Base-by-base conservation (phyloP, 1,140 invertebrate genomes). In the Muscidifurax raptorellus region DNA sequence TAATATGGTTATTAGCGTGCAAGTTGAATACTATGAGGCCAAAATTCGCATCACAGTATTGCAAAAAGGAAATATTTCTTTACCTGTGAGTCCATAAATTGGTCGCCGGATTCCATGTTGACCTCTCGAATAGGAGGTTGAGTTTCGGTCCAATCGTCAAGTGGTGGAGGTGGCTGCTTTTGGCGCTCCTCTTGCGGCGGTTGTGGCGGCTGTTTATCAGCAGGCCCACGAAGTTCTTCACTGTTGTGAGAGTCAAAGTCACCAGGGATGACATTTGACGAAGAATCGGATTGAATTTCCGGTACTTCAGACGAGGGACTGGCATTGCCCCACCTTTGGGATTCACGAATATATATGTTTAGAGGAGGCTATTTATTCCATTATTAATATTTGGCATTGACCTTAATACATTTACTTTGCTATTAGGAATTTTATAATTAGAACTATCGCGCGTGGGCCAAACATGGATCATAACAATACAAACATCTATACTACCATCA, bases 321-420 rank as follows among this genome's bases (percentile, higher is more conserved):
- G 2, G 87, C 90, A 52, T 92, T 93, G n/a, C 92, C 90, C 93
- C 93, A 93, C 69, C 93, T 89, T 59, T 1, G 4, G 10, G 28
- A 36, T 27, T 72, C 0, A 52, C n/a, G n/a, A 80, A 81, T 13
- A 12, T n/a, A 59, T 22, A 59, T n/a, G 18, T 59, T 59, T 40
- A 40, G 36, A 40, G 0, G 52, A 59, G 22, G n/a, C n/a, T n/a
- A 59, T 22, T 59, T n/a, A 59, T 59, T 22, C 5, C 6, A 59
- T 22, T 4, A 59, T 59, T 22, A 2, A 6, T 59, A n/a, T 59
- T 59, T n/a, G 4, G 12, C n/a, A 18, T 6, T 18, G 18, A n/a
- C 22, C 18, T 2, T 18, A 59, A 22, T 7, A 22, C 52, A 22
- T 59, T 59, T 59, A 59, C 15, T 59, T n/a, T 5, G 52, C 4